phyloP scores from a whole-genome alignment of 2,888 invertebrate genomes.

The Noctua pronuba region DNA sequence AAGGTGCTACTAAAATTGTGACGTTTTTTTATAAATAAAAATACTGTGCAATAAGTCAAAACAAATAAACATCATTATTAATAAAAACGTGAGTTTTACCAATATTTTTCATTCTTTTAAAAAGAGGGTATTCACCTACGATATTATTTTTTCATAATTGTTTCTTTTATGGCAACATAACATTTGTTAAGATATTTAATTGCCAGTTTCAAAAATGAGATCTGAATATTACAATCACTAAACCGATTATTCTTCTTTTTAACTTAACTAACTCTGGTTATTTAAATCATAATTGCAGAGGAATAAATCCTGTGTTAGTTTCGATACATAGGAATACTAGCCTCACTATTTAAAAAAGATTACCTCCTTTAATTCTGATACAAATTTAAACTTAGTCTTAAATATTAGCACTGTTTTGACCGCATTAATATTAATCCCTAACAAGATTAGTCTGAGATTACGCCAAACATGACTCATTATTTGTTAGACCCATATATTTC shows the following conservation, averaged over 20 bases:
- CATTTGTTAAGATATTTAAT: not conserved
- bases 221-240: not conserved
- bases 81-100: not conserved
- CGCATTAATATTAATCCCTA: constrained; percentile 21
- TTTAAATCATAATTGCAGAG: not conserved
- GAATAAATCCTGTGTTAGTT: not conserved
- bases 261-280: constrained; percentile 3
- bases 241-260: not conserved
- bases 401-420: constrained; percentile 5
- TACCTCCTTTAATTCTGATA: not conserved
- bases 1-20: not conserved
- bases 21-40: not conserved
- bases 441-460: constrained; percentile 26
- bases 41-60: constrained; percentile 15
- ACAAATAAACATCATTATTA: constrained; percentile 4
- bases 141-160: not conserved
- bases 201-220: constrained; percentile 18
- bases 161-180: not conserved
- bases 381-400: constrained; percentile 22
- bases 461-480: constrained; percentile 14
- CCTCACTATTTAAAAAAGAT: constrained; percentile 3
- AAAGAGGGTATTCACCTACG: not conserved
- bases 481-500: not conserved
- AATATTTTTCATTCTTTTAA: not conserved
- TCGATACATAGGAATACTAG: not conserved